Conservation (phyloP, 2,113 vertebrate species). For the Clarias magur region DNA sequence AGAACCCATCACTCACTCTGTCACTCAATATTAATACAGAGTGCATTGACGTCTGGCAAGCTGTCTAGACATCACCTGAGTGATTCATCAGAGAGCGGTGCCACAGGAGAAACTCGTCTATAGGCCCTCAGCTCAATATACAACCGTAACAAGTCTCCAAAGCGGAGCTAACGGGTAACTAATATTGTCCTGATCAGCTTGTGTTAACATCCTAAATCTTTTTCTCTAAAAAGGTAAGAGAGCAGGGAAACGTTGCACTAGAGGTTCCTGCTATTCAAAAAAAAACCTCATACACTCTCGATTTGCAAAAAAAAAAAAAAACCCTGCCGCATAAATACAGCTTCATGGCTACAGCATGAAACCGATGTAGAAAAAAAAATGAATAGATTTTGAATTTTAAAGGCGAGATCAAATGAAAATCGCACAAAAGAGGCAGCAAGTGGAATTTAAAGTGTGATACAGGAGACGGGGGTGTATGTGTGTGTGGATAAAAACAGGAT, state of each 20-base stretch:
- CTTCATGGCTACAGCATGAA: conserved; percentile 69
- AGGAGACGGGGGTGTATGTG: conserved; percentile 64
- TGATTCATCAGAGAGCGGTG: conserved; percentile 49
- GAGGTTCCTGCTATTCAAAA: conserved; percentile 44
- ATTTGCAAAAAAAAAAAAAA: conserved; percentile 67
- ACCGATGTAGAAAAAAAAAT: conserved; percentile 64
- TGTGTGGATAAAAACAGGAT: conserved; percentile 79
- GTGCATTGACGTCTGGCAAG: conserved; percentile 49
- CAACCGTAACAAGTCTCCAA: conserved; percentile 44
- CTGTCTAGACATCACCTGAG: conserved; percentile 54
- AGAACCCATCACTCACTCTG: conserved; percentile 49
- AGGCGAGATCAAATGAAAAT: conserved; percentile 82
- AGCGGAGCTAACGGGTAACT: conserved; percentile 54
- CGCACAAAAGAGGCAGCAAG: conserved; percentile 78
- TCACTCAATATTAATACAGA: conserved; percentile 54
- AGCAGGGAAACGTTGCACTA: conserved; percentile 64
- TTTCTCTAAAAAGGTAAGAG: conserved; percentile 66
- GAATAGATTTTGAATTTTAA: conserved; percentile 82
- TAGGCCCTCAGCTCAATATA: conserved; percentile 50
- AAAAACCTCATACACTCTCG: conserved; percentile 65
- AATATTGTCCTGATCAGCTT: conserved; percentile 69
- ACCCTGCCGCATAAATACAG: conserved; percentile 70
- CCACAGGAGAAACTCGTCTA: conserved; percentile 43
- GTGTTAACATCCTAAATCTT: conserved; percentile 79
- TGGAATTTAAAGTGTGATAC: conserved; percentile 83